phyloP scores from a whole-genome alignment of 1,140 invertebrate genomes.

The Oryctes rhinoceros region DNA sequence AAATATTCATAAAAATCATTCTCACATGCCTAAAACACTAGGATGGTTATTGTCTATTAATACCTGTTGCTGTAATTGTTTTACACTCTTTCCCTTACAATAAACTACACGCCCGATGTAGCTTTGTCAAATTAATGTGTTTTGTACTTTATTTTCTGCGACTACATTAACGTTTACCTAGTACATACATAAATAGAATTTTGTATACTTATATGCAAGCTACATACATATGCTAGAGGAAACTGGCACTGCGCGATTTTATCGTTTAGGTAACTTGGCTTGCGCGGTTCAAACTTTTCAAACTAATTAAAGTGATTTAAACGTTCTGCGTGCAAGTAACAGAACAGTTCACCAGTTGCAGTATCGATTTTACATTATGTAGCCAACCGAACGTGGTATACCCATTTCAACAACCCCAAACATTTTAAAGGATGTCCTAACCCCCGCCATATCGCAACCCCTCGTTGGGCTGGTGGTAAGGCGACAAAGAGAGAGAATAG shows the following conservation, averaged over 20 bases:
- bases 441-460: conserved; percentile 11
- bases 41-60: neutral
- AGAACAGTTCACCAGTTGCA: conserved; percentile 33
- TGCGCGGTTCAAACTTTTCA: conserved; percentile 8
- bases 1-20: neutral
- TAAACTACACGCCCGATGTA: neutral
- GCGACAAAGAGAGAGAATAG: neutral
- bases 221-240: conserved; percentile 2
- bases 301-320: conserved; percentile 8
- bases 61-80: conserved; percentile 24
- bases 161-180: no score
- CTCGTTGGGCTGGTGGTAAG: neutral
- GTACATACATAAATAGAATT: neutral
- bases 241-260: conserved; percentile 27
- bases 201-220: neutral
- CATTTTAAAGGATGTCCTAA: conserved; percentile 24
- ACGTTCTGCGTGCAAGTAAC: neutral
- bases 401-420: conserved; percentile 40
- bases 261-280: neutral
- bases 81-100: neutral
- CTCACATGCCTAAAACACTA: conserved; percentile 24
- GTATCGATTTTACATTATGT: conserved; percentile 39
- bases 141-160: conserved; percentile 9
- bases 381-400: conserved; percentile 19
- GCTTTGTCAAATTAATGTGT: neutral